Percentiles rank a stretch among this genome's conserved stretches.
Conservation (phyloP, 2,113 vertebrate genomes). For the Plotosus lineatus region DNA sequence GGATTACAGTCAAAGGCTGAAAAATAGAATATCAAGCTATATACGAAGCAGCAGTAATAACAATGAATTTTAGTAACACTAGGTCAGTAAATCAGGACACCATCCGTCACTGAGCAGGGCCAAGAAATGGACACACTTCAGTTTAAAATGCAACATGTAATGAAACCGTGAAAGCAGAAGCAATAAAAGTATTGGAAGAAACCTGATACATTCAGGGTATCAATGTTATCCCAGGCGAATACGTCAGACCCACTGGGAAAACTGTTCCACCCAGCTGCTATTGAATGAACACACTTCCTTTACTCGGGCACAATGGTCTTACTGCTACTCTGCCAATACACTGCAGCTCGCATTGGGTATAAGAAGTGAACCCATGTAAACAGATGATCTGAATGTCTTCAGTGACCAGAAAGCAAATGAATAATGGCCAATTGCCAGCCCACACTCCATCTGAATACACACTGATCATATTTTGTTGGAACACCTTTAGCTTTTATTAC, state of each 20-base stretch:
- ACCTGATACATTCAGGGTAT: slow-evolving; percentile 1
- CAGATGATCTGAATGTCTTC: not conserved
- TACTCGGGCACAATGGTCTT: slow-evolving; percentile 55
- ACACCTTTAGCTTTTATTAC: too few species aligned
- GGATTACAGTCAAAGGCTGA: not conserved
- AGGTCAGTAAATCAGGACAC: not conserved
- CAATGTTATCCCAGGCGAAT: slow-evolving; percentile 54
- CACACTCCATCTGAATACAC: not conserved
- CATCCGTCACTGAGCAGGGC: not conserved
- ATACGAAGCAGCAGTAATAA: not conserved
- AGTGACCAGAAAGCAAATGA: not conserved
- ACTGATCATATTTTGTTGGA: too few species aligned
- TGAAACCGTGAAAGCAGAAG: not conserved
- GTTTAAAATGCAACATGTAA: not conserved
- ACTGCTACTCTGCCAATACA: not conserved
- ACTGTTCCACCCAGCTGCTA: slow-evolving; percentile 82
- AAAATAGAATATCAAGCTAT: slow-evolving; percentile 21
- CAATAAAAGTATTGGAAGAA: not conserved
- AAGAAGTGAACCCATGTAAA: not conserved
- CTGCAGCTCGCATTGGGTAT: not conserved
- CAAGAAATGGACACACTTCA: not conserved
- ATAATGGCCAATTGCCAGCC: not conserved
- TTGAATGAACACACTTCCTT: slow-evolving; percentile 80
- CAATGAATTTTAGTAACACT: not conserved
- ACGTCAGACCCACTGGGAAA: slow-evolving; percentile 65